Evolutionary conservation across 1,140 invertebrate species (phyloP).

Genomic region (Oncopodura yosiiana): DNA sequence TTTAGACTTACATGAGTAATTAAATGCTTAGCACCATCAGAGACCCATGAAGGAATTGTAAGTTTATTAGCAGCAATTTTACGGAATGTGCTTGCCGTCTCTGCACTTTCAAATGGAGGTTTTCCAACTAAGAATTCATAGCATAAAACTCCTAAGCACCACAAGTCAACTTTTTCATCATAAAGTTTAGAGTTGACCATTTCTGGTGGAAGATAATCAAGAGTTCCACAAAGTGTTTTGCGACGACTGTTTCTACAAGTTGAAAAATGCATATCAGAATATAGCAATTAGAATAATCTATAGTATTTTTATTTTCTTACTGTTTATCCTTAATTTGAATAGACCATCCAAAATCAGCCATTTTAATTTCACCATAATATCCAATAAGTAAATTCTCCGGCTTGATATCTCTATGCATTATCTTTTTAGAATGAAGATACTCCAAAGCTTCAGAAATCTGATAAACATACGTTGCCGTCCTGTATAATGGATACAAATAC

Average conservation of each 20-base stretch:
- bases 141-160: conserved; percentile 85
- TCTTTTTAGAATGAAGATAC: conserved; percentile 49
- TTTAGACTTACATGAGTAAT: conserved; percentile 59
- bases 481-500: conserved; percentile 26
- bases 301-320: neutral
- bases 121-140: conserved; percentile 89
- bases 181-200: conserved; percentile 71
- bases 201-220: conserved; percentile 87
- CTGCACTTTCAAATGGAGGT: conserved; percentile 83
- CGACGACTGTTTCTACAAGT: conserved; percentile 42
- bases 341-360: conserved; percentile 31
- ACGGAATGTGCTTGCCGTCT: conserved; percentile 62
- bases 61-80: conserved; percentile 66
- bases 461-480: conserved; percentile 36
- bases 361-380: conserved; percentile 25
- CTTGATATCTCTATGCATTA: conserved; percentile 45
- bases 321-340: conserved; percentile 41
- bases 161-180: conserved; percentile 66
- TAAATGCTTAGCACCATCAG: conserved; percentile 64
- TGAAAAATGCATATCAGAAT: neutral
- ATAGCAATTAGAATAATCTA: neutral
- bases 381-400: conserved; percentile 29
- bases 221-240: conserved; percentile 81
- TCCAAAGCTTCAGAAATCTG: conserved; percentile 45
- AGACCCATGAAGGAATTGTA: conserved; percentile 60